Evolutionary conservation across 2,888 invertebrate species (phyloP), one percentile per base, ranked within the genome.

Genomic region (Drosophila putrida): DNA sequence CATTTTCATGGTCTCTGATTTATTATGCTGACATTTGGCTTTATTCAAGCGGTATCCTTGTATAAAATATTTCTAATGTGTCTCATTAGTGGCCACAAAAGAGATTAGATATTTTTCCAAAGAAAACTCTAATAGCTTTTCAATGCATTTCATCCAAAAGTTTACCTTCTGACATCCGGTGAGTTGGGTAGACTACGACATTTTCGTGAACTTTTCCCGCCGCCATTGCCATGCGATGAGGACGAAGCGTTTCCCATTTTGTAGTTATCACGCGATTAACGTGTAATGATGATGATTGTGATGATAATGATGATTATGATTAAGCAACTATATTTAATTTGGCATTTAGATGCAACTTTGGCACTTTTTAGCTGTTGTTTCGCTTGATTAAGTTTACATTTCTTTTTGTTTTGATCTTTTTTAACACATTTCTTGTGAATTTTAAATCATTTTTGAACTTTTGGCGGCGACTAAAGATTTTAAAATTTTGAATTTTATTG

Each of bases 171-270:
- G 71, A 95, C 95, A 94, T 95, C 95, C 85, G 96, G 96, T 61
- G 96, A 96, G 77, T 96, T 96, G 69, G 96, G 96, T 90, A 96
- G 93, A 92, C 96, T 96, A 90, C 96, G 92, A 79, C 92, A 92
- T 88, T 93, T 93, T 39, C 93, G 89, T 69, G 89, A 89, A 65
- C 70, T 91, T 82, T 91, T 92, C 49, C 82, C 80, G 69, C 79
- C 57, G 41, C 75, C 65, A 49, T 66, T 82, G 69, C 82, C 78
- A 62, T 83, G 78, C 60, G 84, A 89, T 41, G 92, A 90, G 43
- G 92, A 92, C 50, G 92, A 92, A 65, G 92, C 90, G 79, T 93
- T 93, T 25, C 93, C 93, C 92, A 93, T 93, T 63, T 79, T 43
- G 33, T 38, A 43, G 54, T 13, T 11, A 15, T 25, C 35, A 60